phyloP scores from a whole-genome alignment of 2,797 vertebrate species.

The Xenopus petersii region DNA sequence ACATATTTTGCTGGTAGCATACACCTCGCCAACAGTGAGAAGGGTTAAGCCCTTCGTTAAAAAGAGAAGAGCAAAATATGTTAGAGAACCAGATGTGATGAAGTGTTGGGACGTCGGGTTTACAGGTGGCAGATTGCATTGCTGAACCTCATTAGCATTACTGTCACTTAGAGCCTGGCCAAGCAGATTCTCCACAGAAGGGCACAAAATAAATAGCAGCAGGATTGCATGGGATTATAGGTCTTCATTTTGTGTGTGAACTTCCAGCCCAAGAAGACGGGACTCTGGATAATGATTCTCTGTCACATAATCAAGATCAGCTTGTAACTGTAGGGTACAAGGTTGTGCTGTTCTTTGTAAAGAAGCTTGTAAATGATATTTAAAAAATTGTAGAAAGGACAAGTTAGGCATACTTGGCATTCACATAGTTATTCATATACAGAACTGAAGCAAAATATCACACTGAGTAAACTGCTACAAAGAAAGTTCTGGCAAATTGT shows the following conservation, averaged over 20 bases:
- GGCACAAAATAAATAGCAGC: slow-evolving; percentile 30
- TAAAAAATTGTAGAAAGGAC: neutral
- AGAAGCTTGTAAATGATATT: neutral
- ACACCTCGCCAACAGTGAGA: slow-evolving; percentile 30
- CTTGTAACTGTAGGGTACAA: neutral
- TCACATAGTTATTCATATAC: too few relatives aligned
- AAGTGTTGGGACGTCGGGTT: slow-evolving; percentile 9
- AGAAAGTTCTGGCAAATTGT: too few relatives aligned
- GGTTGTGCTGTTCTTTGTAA: neutral
- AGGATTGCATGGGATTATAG: slow-evolving; percentile 24
- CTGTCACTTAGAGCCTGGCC: slow-evolving; percentile 43
- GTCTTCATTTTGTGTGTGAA: slow-evolving; percentile 6
- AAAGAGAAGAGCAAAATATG: slow-evolving; percentile 33
- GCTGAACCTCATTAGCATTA: slow-evolving; percentile 45
- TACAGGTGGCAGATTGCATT: slow-evolving; percentile 34
- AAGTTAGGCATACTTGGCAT: too few relatives aligned
- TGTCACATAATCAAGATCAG: neutral
- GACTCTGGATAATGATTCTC: neutral
- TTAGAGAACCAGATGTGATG: slow-evolving; percentile 28
- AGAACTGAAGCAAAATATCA: too few relatives aligned
- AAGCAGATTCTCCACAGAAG: slow-evolving; percentile 25
- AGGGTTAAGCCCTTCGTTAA: slow-evolving; percentile 42
- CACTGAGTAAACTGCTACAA: too few relatives aligned
- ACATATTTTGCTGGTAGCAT: slow-evolving; percentile 20
- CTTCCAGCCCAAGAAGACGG: neutral